phyloP scores from a whole-genome alignment of 1,140 invertebrate species.

The Drosophila orosa region DNA sequence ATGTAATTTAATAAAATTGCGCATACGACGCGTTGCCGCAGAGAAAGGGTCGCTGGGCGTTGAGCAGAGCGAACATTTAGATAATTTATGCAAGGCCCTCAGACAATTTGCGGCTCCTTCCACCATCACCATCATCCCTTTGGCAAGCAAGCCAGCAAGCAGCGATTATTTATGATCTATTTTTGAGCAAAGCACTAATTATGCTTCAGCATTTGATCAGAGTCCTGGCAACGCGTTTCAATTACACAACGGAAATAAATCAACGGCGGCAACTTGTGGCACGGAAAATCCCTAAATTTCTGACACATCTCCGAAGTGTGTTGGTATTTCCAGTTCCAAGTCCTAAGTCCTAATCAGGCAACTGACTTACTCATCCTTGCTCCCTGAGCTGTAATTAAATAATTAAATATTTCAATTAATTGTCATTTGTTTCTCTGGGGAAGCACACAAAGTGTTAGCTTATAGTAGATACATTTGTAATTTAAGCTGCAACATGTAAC shows the following conservation, averaged over 20 bases:
- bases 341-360: slow-evolving; percentile 1
- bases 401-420: slow-evolving; percentile 30
- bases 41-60: slow-evolving; percentile 21
- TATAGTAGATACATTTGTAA: background rate
- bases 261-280: slow-evolving; percentile 41
- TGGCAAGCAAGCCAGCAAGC: slow-evolving; percentile 45
- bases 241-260: slow-evolving; percentile 77
- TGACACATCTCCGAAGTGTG: slow-evolving; percentile 10
- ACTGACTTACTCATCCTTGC: background rate
- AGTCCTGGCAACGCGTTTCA: slow-evolving; percentile 61
- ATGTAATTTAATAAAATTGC: slow-evolving; percentile 83
- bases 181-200: slow-evolving; percentile 78
- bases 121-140: slow-evolving; percentile 15
- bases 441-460: background rate
- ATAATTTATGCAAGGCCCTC: slow-evolving; percentile 71
- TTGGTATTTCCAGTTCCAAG: slow-evolving; percentile 1
- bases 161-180: slow-evolving; percentile 79
- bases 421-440: background rate
- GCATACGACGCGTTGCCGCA: slow-evolving; percentile 70
- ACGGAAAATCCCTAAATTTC: slow-evolving; percentile 16
- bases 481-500: too few species aligned
- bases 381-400: slow-evolving; percentile 13
- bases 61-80: slow-evolving; percentile 70
- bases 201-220: slow-evolving; percentile 68
- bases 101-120: slow-evolving; percentile 62